Base-by-base conservation (phyloP, 2,888 invertebrate species). In the Entomobrya multifasciata region DNA sequence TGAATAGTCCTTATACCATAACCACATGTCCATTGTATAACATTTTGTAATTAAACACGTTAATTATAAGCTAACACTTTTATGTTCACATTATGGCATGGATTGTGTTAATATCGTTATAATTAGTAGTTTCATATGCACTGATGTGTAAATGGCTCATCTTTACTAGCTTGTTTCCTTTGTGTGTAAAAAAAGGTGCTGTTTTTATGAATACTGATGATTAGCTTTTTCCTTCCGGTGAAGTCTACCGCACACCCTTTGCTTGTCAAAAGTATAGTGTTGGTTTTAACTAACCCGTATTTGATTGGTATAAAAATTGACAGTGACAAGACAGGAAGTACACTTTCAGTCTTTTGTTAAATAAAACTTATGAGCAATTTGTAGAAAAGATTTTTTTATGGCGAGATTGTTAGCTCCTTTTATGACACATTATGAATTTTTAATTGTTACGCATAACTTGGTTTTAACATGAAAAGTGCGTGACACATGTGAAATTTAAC, bases 81-180 rank as follows among this genome's bases (percentile, higher is more conserved):
- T 57, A 6, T 22, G 10, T 25, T 22, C 11, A 25, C 10, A 1
- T 20, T 5, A 57, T 57, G 52, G 25, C 36, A 57, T 20, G 57
- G 25, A 8, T 57, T 20, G 25, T 20, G 57, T 57, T 57, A 25
- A 60, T 15, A 36, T 49, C 17, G 2, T 25, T 17, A 5, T 17
- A 15, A 36, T 25, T 65, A 17, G 20, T 41, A 20, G 10, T 10
- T 10, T 41, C 13, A n/a, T n/a, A 15, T 49, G 49, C 13, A 36
- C 17, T 20, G 17, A 65, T 17, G 65, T 65, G 65, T 3, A 65
- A 65, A 65, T 10, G 25, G 41, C 41, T 65, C 65, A 65, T 65
- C 62, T 62, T 62, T 22, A 20, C 22, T 49, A 5, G 49, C n/a
- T n/a, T n/a, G n/a, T n/a, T n/a, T n/a, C n/a, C n/a, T n/a, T n/a